A percentile compares a stretch with the other conserved stretches of the same genome.
phyloP scores from a whole-genome alignment of 2,797 vertebrate species.

The Leptodactylus fallax region DNA sequence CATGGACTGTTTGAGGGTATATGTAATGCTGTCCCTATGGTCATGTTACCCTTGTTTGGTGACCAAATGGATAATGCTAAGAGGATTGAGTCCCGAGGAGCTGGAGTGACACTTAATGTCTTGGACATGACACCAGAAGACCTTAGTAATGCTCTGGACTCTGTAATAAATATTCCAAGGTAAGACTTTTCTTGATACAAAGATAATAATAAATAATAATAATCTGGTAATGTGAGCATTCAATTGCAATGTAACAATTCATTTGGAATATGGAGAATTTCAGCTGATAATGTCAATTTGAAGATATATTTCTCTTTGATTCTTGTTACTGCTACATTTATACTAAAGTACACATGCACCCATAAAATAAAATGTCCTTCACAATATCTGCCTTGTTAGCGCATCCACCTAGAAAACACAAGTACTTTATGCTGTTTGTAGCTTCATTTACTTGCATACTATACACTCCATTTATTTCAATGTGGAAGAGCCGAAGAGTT shows the following conservation, averaged over 20 bases:
- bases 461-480: too few species aligned
- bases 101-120: conserved; percentile 82
- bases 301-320: too few species aligned
- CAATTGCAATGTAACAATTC: neutral
- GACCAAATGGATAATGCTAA: conserved; percentile 90
- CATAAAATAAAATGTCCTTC: too few species aligned
- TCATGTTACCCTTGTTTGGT: conserved; percentile 85
- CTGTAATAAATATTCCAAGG: conserved; percentile 86
- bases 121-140: conserved; percentile 78
- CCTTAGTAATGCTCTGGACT: conserved; percentile 79
- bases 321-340: too few species aligned
- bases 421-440: too few species aligned
- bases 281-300: too few species aligned
- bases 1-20: conserved; percentile 91
- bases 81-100: conserved; percentile 79
- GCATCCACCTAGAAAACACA: too few species aligned
- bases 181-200: conserved; percentile 67
- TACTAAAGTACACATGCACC: too few species aligned
- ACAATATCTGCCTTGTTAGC: too few species aligned
- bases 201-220: neutral
- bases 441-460: too few species aligned
- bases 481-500: too few species aligned
- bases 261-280: too few species aligned
- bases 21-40: conserved; percentile 90
- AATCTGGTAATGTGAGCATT: neutral